Conservation (phyloP, 2,797 vertebrate genomes). For the Kryptolebias ocellatus region DNA sequence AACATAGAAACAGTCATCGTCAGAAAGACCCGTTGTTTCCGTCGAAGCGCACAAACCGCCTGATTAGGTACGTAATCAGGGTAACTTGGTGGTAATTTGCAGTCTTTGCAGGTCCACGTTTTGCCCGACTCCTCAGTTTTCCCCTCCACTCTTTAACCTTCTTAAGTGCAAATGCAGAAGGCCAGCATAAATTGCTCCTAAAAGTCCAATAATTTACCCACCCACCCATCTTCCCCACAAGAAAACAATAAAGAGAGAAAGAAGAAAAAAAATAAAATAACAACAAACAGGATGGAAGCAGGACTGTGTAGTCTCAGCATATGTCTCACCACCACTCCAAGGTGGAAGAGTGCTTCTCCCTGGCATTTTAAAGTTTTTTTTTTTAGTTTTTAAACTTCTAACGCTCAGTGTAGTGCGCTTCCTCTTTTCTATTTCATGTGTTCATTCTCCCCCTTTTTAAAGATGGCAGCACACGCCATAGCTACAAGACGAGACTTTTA, state of each 20-base stretch:
- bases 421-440: slow-evolving; percentile 36
- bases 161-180: slow-evolving; percentile 81
- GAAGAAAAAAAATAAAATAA: slow-evolving; percentile 13
- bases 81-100: slow-evolving; percentile 42
- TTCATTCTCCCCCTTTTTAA: slow-evolving; percentile 33
- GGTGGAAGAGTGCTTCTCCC: slow-evolving; percentile 61
- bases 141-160: slow-evolving; percentile 33
- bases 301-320: slow-evolving; percentile 56
- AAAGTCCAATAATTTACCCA: slow-evolving; percentile 79
- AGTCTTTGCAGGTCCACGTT: slow-evolving; percentile 56
- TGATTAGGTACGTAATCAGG: slow-evolving; percentile 43
- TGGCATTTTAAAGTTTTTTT: slow-evolving; percentile 29
- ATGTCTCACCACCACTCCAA: slow-evolving; percentile 51
- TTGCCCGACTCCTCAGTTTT: slow-evolving; percentile 39
- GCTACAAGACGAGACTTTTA: slow-evolving; percentile 23
- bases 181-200: slow-evolving; percentile 73
- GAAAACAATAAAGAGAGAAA: background rate
- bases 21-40: slow-evolving; percentile 43
- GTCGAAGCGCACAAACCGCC: slow-evolving; percentile 32
- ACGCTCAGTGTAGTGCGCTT: slow-evolving; percentile 63
- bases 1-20: slow-evolving; percentile 50
- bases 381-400: background rate
- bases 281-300: slow-evolving; percentile 65
- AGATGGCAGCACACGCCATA: slow-evolving; percentile 28
- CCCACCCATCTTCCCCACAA: slow-evolving; percentile 14